phyloP scores from a whole-genome alignment of 2,888 invertebrate genomes.

The Melanostoma scalare region DNA sequence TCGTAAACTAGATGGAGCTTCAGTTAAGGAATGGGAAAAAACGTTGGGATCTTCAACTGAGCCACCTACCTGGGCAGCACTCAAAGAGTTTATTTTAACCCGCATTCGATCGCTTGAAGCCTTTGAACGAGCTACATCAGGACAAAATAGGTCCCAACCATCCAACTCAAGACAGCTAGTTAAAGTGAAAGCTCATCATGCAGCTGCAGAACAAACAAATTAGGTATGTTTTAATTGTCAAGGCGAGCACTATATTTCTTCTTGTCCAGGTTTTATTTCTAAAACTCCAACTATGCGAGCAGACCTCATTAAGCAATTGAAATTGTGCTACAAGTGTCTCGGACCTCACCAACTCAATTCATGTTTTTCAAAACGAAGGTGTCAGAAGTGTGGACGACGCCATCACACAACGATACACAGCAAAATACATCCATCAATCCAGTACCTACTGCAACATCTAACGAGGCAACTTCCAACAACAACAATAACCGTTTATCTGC shows the following conservation, averaged over 20 bases:
- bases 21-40: conserved; percentile 19
- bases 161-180: neutral
- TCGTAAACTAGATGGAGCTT: conserved; percentile 13
- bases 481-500: neutral
- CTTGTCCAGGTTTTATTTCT: neutral
- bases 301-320: conserved; percentile 17
- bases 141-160: neutral
- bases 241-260: conserved; percentile 6
- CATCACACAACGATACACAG: conserved; percentile 27
- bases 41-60: neutral
- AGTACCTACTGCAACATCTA: neutral
- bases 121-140: neutral
- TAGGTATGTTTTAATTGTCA: neutral
- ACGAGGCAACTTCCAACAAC: neutral
- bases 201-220: neutral
- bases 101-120: neutral
- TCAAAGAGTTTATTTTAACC: conserved; percentile 9
- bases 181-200: neutral
- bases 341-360: conserved; percentile 16
- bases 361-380: conserved; percentile 25
- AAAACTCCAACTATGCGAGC: neutral
- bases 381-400: conserved; percentile 30
- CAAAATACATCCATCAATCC: neutral
- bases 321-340: conserved; percentile 33
- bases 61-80: neutral